Conservation (phyloP, 1,140 invertebrate species). For the Sweltsa coloradensis region DNA sequence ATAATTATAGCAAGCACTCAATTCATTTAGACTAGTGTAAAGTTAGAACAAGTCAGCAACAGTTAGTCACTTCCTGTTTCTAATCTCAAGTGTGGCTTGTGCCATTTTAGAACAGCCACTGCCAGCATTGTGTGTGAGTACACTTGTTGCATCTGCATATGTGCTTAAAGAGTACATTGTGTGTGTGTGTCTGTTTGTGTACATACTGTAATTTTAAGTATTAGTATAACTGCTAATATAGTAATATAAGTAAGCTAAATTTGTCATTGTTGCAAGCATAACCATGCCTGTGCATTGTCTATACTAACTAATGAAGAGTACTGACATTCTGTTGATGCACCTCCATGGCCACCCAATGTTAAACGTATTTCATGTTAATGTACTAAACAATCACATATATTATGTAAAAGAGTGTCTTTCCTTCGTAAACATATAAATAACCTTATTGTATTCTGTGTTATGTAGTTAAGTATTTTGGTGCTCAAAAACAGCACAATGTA, state of each 20-base stretch:
- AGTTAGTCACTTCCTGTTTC: no score
- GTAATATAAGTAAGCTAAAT: not conserved
- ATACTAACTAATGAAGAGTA: slow-evolving; percentile 1
- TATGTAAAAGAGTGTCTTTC: not conserved
- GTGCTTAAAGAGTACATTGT: not conserved
- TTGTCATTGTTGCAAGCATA: not conserved
- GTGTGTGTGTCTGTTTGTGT: not conserved
- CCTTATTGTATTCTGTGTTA: not conserved
- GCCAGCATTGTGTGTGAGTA: no score
- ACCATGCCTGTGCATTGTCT: not conserved
- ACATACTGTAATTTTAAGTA: not conserved
- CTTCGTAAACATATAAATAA: not conserved
- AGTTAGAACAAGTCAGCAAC: no score
- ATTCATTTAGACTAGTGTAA: no score
- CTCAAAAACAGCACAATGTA: not conserved
- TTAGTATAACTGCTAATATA: not conserved
- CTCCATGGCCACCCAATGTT: slow-evolving; percentile 1
- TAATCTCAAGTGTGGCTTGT: no score
- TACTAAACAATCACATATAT: not conserved
- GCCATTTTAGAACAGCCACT: no score
- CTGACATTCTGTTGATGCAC: slow-evolving; percentile 14
- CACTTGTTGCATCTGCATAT: no score
- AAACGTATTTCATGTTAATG: not conserved
- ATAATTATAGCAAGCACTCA: no score
- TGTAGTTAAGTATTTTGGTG: slow-evolving; percentile 2